Evolutionary conservation across 35 echinoderm and acorn worm species (phyloP).

Genomic region (Lytechinus pictus): DNA sequence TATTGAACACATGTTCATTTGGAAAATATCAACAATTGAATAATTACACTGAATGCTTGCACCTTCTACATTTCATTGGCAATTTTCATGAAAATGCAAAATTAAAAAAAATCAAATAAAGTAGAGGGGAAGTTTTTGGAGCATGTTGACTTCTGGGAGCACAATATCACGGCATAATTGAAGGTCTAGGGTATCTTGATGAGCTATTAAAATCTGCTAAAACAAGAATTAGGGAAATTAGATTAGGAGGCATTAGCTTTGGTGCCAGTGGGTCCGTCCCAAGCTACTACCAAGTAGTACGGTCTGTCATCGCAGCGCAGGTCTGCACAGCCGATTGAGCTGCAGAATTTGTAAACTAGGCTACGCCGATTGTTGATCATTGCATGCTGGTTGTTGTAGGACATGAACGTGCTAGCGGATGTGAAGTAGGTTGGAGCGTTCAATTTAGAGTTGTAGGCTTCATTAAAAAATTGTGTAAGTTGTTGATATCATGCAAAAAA

Average conservation of each 20-base stretch:
- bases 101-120: neutral
- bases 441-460: no score
- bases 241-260: neutral
- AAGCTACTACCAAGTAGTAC: neutral
- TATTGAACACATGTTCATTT: neutral
- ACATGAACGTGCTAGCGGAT: neutral
- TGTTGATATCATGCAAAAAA: no score
- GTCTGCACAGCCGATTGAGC: neutral
- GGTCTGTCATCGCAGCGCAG: neutral
- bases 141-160: neutral
- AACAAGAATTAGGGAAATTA: conserved; percentile 20
- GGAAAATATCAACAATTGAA: neutral
- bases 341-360: neutral
- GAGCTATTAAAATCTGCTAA: conserved; percentile 13
- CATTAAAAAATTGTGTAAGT: no score
- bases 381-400: neutral
- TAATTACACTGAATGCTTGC: neutral
- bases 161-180: neutral
- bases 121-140: neutral
- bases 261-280: conserved; percentile 13
- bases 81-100: neutral
- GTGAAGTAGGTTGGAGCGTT: neutral
- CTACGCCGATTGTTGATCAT: neutral
- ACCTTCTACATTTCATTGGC: neutral
- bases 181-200: neutral